A percentile compares a stretch with the other conserved stretches of the same genome.
These are phyloP conservation scores for Volucella zonaria DNA, from an alignment of 2,888 invertebrate species.

Conservation along the genomic window DNA sequence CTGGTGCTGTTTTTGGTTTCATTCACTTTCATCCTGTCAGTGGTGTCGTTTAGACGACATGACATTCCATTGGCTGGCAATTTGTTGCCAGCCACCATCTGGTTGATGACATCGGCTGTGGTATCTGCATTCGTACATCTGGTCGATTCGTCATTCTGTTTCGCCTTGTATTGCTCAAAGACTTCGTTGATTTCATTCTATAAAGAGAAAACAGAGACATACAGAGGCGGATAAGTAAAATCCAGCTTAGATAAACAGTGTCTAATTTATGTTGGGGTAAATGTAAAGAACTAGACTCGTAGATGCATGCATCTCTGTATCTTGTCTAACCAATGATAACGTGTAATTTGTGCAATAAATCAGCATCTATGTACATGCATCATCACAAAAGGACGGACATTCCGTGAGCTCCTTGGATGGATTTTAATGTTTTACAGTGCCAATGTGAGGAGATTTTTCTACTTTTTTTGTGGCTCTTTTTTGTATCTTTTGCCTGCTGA, in stretches of 20 bases:
- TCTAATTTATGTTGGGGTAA: conserved; percentile 63
- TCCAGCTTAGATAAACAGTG: conserved; percentile 57
- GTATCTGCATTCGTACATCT: conserved; percentile 81
- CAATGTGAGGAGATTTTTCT: conserved; percentile 50
- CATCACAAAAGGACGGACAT: neutral
- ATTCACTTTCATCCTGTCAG: conserved; percentile 69
- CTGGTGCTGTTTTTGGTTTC: conserved; percentile 64
- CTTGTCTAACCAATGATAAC: conserved; percentile 66
- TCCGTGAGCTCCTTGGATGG: neutral
- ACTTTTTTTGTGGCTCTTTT: neutral
- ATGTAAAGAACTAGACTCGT: conserved; percentile 49
- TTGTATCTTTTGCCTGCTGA: conserved; percentile 1
- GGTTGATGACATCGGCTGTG: conserved; percentile 77
- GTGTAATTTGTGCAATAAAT: conserved; percentile 69
- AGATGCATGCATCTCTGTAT: conserved; percentile 67
- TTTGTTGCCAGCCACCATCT: conserved; percentile 70
- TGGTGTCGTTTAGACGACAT: conserved; percentile 70
- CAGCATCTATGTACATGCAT: conserved; percentile 45
- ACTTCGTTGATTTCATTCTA: conserved; percentile 83
- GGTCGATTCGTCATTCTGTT: conserved; percentile 80
- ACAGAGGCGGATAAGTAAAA: conserved; percentile 63
- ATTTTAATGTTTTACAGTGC: conserved; percentile 30
- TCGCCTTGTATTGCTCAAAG: conserved; percentile 79
- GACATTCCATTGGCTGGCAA: conserved; percentile 70
- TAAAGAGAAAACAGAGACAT: conserved; percentile 48